Evolutionary conservation across 2,888 invertebrate species (phyloP).

Genomic region (Rhogogaster chlorosoma): DNA sequence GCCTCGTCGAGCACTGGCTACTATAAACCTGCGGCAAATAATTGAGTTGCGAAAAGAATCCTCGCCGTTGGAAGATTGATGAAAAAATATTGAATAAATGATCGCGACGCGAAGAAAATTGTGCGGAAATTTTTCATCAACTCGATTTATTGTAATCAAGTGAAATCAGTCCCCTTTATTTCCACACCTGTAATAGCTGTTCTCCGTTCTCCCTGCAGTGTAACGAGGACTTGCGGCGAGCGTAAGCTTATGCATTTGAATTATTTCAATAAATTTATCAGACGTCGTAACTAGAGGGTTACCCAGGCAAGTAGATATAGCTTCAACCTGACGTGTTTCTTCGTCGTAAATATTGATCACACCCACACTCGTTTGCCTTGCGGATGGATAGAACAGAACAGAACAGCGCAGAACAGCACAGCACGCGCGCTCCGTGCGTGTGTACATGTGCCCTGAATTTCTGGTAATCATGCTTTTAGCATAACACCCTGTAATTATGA

Average conservation of each 20-base stretch:
- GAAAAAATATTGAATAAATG: neutral
- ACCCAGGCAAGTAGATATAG: neutral
- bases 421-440: constrained; percentile 25
- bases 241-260: neutral
- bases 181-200: neutral
- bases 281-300: constrained; percentile 2
- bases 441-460: constrained; percentile 35
- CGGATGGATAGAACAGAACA: neutral
- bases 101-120: neutral
- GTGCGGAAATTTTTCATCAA: neutral
- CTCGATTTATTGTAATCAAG: neutral
- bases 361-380: neutral
- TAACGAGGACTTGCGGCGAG: neutral
- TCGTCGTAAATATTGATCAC: constrained; percentile 42
- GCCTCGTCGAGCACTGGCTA: neutral
- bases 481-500: constrained; percentile 55
- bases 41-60: neutral
- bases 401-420: neutral
- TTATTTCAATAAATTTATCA: constrained; percentile 29
- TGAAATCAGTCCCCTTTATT: neutral
- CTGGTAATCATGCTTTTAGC: constrained; percentile 60
- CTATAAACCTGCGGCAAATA: neutral
- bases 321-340: constrained; percentile 41
- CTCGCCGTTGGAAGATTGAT: neutral
- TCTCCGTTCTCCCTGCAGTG: neutral